Base-by-base conservation (phyloP, 2,797 vertebrate genomes). In the Acanthurus leucopareius region DNA sequence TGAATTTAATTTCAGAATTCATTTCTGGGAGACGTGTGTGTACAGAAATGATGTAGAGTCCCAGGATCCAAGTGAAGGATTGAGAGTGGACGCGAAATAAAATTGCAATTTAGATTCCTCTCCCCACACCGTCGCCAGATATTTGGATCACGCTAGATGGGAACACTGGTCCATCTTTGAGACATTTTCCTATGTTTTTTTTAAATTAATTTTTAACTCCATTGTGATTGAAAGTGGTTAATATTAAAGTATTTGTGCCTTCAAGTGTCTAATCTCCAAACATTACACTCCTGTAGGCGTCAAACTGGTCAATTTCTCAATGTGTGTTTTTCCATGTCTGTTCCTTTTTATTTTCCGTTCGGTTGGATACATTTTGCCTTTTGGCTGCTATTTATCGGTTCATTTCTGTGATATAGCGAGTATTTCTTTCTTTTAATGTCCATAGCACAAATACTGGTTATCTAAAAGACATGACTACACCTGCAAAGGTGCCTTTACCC, bases 1-100 rank as follows among this genome's bases (percentile, higher is more conserved):
- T 94, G 93, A 94, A 94, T 94, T 93, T 93, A 93, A 94, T 94
- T 94, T 93, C 81, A 91, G 92, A 94, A 94, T 93, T 92, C 88
- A 93, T 94, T 94, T 93, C 85, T 81, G 80, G 75, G 65, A 85
- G 88, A 89, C 82, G 82, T 88, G 84, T 85, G 89, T 85, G 89
- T 87, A 86, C 88, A 93, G 88, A 93, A 88, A 92, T 92, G 91
- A 93, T 93, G 88, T 88, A 90, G 87, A 86, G 90, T 87, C 91
- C 87, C 82, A 45, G 79, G 85, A 84, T 80, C 78, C 2, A 45
- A 80, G 84, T 81, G 85, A 81, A 82, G 82, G 89, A 86, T 87
- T 61, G 89, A 85, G 61, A 66, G 72, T 25, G 66, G 79, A 66
- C 73, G 45, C 9, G 3, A 81, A 85, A 82, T 85, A 62, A 85